Evolutionary conservation across 2,888 invertebrate species (phyloP).

Genomic region (Melitaea athalia): DNA sequence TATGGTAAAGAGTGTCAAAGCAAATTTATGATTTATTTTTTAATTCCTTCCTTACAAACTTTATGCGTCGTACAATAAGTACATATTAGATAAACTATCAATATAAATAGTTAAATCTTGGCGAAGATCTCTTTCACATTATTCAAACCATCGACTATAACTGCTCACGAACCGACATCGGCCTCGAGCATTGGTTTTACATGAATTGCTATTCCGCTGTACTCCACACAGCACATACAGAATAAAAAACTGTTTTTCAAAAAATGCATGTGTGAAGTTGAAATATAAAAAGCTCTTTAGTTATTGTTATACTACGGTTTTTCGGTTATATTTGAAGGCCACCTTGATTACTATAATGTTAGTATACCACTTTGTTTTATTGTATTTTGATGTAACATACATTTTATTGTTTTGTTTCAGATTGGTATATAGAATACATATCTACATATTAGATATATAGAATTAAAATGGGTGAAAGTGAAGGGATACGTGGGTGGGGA

Average conservation of each 20-base stretch:
- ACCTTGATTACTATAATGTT: no score
- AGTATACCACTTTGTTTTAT: background rate
- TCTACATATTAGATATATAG: conserved; percentile 21
- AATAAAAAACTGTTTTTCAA: conserved; percentile 36
- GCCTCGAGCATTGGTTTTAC: conserved; percentile 57
- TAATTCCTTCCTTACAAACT: no score
- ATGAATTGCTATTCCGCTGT: conserved; percentile 56
- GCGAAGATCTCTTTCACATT: conserved; percentile 24
- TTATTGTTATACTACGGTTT: no score
- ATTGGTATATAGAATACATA: conserved; percentile 29
- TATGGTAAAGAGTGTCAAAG: no score
- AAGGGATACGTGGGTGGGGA: conserved; percentile 69
- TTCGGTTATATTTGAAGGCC: no score
- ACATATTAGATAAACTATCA: background rate
- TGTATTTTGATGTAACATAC: background rate
- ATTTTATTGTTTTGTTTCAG: conserved; percentile 17
- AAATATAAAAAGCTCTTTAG: background rate
- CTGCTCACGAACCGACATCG: conserved; percentile 24
- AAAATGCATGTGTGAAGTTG: background rate
- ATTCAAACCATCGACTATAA: conserved; percentile 42
- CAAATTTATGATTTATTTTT: no score
- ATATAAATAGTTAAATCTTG: background rate
- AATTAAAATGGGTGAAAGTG: conserved; percentile 31
- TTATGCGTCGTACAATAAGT: background rate
- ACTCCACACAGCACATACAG: conserved; percentile 38